Evolutionary conservation across 2,113 vertebrate genomes (phyloP).

Genomic region (Sebastes fasciatus): DNA sequence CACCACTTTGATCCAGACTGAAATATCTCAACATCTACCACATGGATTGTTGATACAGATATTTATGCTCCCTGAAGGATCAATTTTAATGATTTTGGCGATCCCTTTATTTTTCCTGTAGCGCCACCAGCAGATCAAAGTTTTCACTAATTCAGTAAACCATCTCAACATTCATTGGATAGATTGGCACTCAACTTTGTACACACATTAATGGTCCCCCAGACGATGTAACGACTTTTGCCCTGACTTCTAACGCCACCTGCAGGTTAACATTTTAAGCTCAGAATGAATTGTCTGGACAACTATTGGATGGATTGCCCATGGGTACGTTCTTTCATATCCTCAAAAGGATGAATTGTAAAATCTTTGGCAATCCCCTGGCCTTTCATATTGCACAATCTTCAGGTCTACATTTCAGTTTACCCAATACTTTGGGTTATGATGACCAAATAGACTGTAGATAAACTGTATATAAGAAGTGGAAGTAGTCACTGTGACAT

Average conservation of each 20-base stretch:
- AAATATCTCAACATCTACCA: neutral
- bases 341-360: neutral
- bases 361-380: neutral
- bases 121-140: neutral
- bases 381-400: neutral
- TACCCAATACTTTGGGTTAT: neutral
- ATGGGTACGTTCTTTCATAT: neutral
- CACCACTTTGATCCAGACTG: neutral
- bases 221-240: neutral
- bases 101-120: neutral
- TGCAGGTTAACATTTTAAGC: neutral
- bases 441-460: neutral
- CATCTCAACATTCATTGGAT: neutral
- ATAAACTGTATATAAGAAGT: too few species aligned
- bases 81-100: neutral
- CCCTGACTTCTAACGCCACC: neutral
- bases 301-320: neutral
- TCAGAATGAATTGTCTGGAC: neutral
- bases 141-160: neutral
- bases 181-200: neutral
- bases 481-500: too few species aligned
- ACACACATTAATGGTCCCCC: neutral
- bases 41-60: neutral
- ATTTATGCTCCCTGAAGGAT: neutral
- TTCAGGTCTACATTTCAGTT: neutral